These are phyloP conservation scores for Neoascia interrupta DNA, from an alignment of 2,888 invertebrate species.

Conservation along the genomic window DNA sequence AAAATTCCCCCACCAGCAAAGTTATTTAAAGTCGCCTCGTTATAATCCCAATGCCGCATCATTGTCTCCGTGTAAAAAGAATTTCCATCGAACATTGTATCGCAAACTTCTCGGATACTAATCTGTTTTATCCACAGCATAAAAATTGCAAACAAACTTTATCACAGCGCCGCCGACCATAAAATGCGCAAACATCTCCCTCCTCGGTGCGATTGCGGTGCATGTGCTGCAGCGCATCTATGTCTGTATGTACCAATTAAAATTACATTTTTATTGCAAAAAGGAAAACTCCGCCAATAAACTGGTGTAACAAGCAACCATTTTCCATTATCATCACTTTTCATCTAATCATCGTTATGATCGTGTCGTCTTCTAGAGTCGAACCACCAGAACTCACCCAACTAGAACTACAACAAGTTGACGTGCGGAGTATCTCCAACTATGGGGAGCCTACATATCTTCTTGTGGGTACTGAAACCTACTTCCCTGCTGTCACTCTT, in stretches of 20 bases:
- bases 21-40: no score
- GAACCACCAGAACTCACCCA: slow-evolving; percentile 48
- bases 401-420: slow-evolving; percentile 50
- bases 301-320: slow-evolving; percentile 54
- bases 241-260: slow-evolving; percentile 49
- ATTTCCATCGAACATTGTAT: slow-evolving; percentile 17
- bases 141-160: slow-evolving; percentile 8
- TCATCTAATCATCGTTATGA: slow-evolving; percentile 64
- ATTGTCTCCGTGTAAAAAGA: no score
- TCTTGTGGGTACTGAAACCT: no score
- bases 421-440: background rate
- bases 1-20: no score
- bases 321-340: slow-evolving; percentile 68
- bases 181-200: slow-evolving; percentile 20
- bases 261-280: slow-evolving; percentile 51
- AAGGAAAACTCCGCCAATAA: slow-evolving; percentile 43
- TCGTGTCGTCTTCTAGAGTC: slow-evolving; percentile 29
- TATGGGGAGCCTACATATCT: slow-evolving; percentile 12
- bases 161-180: background rate
- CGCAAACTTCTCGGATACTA: slow-evolving; percentile 3
- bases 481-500: slow-evolving; percentile 25
- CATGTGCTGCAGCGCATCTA: no score
- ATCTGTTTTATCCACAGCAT: slow-evolving; percentile 20
- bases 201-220: background rate
- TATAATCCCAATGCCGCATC: no score